Percentiles rank a stretch among this genome's conserved stretches.
Conservation (phyloP, 2,113 vertebrate genomes). For the Elephantulus edwardii region DNA sequence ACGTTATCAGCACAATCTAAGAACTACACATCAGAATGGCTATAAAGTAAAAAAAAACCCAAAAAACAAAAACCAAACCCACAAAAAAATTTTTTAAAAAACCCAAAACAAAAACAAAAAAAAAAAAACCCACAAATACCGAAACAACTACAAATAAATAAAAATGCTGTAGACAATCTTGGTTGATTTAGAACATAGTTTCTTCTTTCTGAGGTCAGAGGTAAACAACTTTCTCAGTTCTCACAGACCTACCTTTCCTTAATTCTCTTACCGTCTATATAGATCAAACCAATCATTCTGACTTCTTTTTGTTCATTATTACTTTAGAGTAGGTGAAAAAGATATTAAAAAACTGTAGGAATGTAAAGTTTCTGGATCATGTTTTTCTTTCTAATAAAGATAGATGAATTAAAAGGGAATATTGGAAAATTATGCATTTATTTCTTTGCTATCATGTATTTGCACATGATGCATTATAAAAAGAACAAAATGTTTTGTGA, state of each 20-base stretch:
- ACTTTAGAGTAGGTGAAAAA: neutral
- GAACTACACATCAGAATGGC: no score
- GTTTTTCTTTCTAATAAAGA: neutral
- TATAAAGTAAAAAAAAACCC: no score
- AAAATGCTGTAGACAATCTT: neutral
- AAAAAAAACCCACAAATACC: no score
- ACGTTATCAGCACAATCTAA: no score
- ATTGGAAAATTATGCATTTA: neutral
- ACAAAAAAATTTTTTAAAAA: no score
- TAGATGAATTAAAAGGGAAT: neutral
- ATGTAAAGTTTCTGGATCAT: neutral
- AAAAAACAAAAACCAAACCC: no score
- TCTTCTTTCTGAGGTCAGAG: neutral
- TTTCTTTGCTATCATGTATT: neutral
- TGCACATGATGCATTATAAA: neutral
- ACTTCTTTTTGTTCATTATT: neutral
- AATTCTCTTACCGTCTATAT: neutral
- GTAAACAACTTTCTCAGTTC: neutral
- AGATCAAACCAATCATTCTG: neutral
- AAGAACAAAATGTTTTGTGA: neutral
- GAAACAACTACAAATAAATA: no score
- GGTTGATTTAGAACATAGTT: neutral
- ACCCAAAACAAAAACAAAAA: no score
- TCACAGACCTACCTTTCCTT: neutral
- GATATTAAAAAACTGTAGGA: neutral